Evolutionary conservation across 2,888 invertebrate species (phyloP), one percentile per base, ranked within the genome.

Genomic region (Chironomus tentans): DNA sequence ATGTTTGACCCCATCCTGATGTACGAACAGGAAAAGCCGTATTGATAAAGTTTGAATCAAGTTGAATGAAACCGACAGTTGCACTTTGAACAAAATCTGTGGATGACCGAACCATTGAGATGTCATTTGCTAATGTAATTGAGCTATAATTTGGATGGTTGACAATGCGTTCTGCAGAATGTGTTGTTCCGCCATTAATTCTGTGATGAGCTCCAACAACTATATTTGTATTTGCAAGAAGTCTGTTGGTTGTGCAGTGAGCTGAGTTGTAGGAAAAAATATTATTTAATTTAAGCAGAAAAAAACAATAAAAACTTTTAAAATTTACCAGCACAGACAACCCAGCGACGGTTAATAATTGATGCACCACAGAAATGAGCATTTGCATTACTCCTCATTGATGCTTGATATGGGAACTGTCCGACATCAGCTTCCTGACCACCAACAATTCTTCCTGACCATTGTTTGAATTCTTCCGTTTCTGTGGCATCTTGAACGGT

Each of bases 321-420:
- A 24, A 24, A 24, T 24, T 38, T 38, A 38, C 38, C 1, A 2
- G 38, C 38, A 38, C 56, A 56, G 0, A 18, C 65, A 22, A 2
- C 80, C 69, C n/a, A 80, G 77, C 78, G 75, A 5, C 56, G 61
- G 61, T 77, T 79, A 50, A 80, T 77, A 71, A 81, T 78, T 6
- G 79, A 78, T 15, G 79, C 79, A 50, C 80, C 80, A 76, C 80
- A 81, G 13, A 47, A 65, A 24, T 65, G 65, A 13, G 21, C 24
- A 24, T 65, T 65, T 24, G 65, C 65, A 21, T 2, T 56, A 4
- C 50, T 76, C 76, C 80, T 77, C 7, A 80, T 62, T 12, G 80
- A 80, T 15, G 78, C 75, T 68, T 79, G 79, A 69, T 78, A 78
- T 4, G 79, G 79, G 65, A 79, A 80, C 61, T 78, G 78, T 13